phyloP scores from a whole-genome alignment of 2,113 vertebrate species.

The Antigone vipio region DNA sequence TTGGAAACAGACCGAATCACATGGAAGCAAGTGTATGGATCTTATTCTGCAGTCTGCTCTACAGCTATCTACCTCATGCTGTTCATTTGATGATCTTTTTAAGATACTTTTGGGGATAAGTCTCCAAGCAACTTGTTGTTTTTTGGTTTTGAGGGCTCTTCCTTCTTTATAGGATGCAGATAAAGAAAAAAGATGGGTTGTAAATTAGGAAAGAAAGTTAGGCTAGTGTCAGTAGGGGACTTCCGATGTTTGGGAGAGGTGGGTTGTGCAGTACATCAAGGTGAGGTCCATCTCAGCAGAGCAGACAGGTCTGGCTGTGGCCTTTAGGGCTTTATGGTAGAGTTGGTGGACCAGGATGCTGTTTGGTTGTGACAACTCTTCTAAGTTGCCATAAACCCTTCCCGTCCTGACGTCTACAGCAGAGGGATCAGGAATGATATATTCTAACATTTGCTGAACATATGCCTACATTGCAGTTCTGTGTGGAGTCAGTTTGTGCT shows the following conservation, averaged over 20 bases:
- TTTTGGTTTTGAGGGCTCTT: neutral
- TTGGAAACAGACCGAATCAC: neutral
- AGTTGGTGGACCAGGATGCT: neutral
- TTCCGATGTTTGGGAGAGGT: neutral
- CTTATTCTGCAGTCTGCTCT: neutral
- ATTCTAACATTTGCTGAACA: slow-evolving; percentile 12
- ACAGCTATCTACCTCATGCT: neutral
- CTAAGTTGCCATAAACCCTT: neutral
- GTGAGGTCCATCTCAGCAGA: neutral
- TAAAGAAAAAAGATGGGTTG: neutral
- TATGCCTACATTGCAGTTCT: neutral
- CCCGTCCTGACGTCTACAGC: neutral
- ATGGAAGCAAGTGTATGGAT: neutral
- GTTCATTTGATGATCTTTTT: neutral
- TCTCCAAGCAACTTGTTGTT: neutral
- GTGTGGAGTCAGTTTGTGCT: neutral
- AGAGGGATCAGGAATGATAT: neutral
- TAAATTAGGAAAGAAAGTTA: neutral
- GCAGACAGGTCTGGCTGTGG: neutral
- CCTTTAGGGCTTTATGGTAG: neutral
- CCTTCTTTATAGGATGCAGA: neutral
- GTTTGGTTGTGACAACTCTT: neutral
- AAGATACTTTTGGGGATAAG: neutral
- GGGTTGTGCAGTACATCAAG: neutral
- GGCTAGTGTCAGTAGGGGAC: neutral